Base-by-base conservation (phyloP, 2,888 invertebrate species). In the Xanthia icteritia region DNA sequence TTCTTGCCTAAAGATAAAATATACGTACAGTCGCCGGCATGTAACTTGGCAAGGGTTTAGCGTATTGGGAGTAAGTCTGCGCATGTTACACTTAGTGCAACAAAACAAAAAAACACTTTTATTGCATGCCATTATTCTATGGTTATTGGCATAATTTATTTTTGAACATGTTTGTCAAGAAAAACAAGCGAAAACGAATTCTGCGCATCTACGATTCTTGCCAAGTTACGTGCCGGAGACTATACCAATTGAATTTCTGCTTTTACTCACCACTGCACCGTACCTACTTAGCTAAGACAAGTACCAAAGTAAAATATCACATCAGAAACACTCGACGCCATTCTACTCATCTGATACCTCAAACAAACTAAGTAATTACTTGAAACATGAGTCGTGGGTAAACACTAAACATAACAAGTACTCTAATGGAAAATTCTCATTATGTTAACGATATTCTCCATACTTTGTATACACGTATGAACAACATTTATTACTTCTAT, bases 351-450 rank as follows among this genome's bases (percentile, higher is more conserved):
- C 36, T 56, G 66, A 61, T 65, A 74, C 70, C 42, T 64, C 74
- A 76, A 79, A 85, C 74, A 70, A 42, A 73, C 63, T 85, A 77
- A 81, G 80, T 87, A 81, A 86, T 88, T 85, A 79, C 83, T 87
- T 79, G 80, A 79, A 88, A 85, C 82, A 86, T 65, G 80, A 83
- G 80, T 71, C 36, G 36, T 42, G 65, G 31, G 42, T 65, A 86
- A 70, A 83, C 67, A 81, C 65, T 73, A 77, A 82, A 75, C 64
- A 73, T 78, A 83, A 85, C 80, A 88, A 70, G 79, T 79, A 81
- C 54, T 71, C 79, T 87, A 89, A 87, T 87, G 88, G 83, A 86
- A 83, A 89, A 76, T 86, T 71, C 76, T 85, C 82, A 86, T 86
- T 81, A 84, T 74, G 27, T 27, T 78, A 81, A 84, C 80, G 81